phyloP scores from a whole-genome alignment of 1,140 invertebrate species.

The Drosophila varians region DNA sequence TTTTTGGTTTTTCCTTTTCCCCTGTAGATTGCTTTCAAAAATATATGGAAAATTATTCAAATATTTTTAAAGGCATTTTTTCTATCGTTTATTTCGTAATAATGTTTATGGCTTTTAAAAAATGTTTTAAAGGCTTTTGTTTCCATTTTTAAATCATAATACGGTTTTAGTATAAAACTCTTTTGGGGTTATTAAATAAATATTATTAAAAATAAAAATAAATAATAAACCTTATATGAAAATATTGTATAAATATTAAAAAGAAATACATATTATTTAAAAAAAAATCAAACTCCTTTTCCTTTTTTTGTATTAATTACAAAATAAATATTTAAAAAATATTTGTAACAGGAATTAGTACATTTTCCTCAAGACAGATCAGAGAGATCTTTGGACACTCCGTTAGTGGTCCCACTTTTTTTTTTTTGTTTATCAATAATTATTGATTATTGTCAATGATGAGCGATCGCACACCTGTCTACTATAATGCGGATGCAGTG shows the following conservation, averaged over 20 bases:
- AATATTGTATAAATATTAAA: too few relatives aligned
- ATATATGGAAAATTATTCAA: neutral
- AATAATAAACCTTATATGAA: too few relatives aligned
- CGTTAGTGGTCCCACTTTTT: neutral
- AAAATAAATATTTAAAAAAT: neutral
- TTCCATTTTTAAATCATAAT: too few relatives aligned
- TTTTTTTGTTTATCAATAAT: neutral
- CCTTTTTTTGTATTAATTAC: too few relatives aligned
- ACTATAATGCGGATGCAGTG: conserved; percentile 47
- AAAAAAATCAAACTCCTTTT: too few relatives aligned
- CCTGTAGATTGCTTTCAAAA: neutral
- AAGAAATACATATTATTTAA: too few relatives aligned
- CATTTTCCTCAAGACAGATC: neutral
- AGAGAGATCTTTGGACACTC: neutral
- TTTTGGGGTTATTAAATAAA: too few relatives aligned
- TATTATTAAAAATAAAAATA: too few relatives aligned
- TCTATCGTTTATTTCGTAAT: neutral
- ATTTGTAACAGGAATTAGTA: neutral
- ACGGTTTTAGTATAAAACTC: too few relatives aligned
- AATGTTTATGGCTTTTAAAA: neutral
- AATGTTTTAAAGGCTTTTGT: too few relatives aligned
- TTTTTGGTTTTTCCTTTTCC: conserved; percentile 3
- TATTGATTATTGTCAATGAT: too few relatives aligned
- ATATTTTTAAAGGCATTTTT: too few relatives aligned
- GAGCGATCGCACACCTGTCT: conserved; percentile 19